Evolutionary conservation across 2,888 invertebrate genomes (phyloP).

Genomic region (Diplolepis rosae): DNA sequence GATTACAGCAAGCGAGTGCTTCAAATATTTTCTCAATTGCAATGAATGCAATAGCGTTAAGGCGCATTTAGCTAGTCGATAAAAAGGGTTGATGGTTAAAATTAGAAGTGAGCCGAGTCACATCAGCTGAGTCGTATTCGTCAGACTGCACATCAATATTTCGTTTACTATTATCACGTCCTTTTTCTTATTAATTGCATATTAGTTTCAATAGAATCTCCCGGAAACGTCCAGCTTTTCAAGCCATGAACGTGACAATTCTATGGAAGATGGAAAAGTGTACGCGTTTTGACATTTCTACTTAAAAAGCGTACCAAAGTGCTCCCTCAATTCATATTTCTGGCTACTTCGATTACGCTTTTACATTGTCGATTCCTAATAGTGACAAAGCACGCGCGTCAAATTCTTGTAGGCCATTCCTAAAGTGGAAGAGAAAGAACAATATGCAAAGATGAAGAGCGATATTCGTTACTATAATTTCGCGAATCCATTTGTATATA

Average conservation of each 20-base stretch:
- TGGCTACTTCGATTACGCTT: neutral
- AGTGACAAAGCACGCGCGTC: neutral
- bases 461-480: conserved; percentile 16
- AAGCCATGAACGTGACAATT: conserved; percentile 2
- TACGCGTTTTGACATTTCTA: conserved; percentile 10
- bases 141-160: conserved; percentile 28
- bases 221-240: neutral
- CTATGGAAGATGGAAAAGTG: neutral
- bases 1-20: conserved; percentile 26
- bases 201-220: neutral
- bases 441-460: conserved; percentile 25
- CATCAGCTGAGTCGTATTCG: neutral
- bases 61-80: conserved; percentile 25
- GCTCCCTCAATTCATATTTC: neutral
- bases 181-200: conserved; percentile 8
- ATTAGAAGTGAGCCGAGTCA: conserved; percentile 16
- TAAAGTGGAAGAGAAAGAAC: conserved; percentile 15
- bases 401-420: conserved; percentile 21
- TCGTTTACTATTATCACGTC: conserved; percentile 5
- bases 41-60: conserved; percentile 4
- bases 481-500: conserved; percentile 28
- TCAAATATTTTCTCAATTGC: neutral
- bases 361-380: conserved; percentile 4
- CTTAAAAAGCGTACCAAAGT: conserved; percentile 17
- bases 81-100: conserved; percentile 19